These are phyloP conservation scores for Trinorchestia longiramus DNA, from an alignment of 1,140 invertebrate genomes.

Conservation along the genomic window DNA sequence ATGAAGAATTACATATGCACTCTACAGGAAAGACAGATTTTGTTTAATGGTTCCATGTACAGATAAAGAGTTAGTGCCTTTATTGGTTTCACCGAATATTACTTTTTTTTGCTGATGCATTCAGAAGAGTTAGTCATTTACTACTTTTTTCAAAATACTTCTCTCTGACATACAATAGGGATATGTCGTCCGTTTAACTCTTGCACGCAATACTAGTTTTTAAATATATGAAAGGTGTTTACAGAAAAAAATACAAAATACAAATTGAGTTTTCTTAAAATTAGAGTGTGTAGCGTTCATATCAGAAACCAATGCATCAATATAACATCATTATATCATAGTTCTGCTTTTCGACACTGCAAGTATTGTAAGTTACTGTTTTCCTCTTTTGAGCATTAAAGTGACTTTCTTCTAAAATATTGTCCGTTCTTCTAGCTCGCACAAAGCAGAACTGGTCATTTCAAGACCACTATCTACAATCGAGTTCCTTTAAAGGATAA, in stretches of 20 bases:
- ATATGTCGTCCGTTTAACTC: too few species aligned
- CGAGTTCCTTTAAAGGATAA: neutral
- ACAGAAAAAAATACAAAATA: neutral
- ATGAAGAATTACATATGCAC: too few species aligned
- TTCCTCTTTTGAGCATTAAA: neutral
- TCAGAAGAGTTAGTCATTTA: too few species aligned
- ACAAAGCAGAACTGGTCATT: neutral
- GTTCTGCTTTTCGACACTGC: neutral
- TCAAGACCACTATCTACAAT: neutral
- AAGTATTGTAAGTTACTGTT: neutral
- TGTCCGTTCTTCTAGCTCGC: neutral
- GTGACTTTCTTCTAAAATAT: neutral
- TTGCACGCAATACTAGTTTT: too few species aligned
- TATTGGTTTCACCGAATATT: too few species aligned
- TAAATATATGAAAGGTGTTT: neutral
- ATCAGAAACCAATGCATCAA: neutral
- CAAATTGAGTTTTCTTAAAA: neutral
- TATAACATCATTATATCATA: neutral
- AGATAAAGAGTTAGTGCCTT: too few species aligned
- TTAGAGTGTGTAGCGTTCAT: neutral
- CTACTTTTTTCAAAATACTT: too few species aligned
- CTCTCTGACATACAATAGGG: too few species aligned
- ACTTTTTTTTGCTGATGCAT: too few species aligned
- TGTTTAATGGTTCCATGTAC: too few species aligned
- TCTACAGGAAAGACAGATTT: too few species aligned